A percentile compares a stretch with the other conserved stretches of the same genome.
These are phyloP conservation scores for Tragelaphus oryx DNA, from an alignment of 2,797 vertebrate genomes.

Conservation along the genomic window DNA sequence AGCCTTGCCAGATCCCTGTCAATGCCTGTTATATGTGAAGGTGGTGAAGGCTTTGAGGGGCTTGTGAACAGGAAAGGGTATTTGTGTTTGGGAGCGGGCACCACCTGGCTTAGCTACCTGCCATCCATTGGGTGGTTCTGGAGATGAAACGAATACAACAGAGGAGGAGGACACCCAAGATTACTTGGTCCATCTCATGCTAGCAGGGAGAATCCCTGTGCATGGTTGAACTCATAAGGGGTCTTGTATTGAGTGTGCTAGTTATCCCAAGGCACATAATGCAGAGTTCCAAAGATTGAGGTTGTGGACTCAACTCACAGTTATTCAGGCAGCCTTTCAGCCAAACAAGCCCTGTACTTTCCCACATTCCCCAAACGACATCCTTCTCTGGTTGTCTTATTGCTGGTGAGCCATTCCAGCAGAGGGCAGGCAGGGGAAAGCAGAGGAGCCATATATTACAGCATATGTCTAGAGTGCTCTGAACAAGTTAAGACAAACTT, in stretches of 20 bases:
- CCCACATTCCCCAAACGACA: background rate
- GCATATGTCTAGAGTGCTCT: background rate
- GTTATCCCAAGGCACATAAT: background rate
- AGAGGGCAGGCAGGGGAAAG: conserved; percentile 70
- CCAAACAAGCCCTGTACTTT: background rate
- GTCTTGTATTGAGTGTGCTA: background rate
- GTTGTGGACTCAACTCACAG: background rate
- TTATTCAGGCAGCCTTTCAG: background rate
- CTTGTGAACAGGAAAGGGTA: background rate
- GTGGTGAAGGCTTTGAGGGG: background rate
- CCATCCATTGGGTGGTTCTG: background rate
- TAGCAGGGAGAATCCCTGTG: background rate
- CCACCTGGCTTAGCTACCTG: background rate
- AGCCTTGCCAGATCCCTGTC: background rate
- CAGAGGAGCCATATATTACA: background rate
- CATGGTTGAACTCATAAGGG: background rate
- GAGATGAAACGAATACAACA: background rate
- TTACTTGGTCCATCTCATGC: background rate
- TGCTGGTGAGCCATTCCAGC: conserved; percentile 60
- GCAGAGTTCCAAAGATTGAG: background rate
- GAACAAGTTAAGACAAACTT: conserved; percentile 9
- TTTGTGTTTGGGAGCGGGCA: background rate
- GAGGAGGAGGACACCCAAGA: background rate
- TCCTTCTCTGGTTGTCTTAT: background rate
- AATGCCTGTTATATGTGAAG: background rate